These are phyloP conservation scores for Meteorus cinctellus DNA, from an alignment of 2,888 invertebrate genomes.

Conservation along the genomic window DNA sequence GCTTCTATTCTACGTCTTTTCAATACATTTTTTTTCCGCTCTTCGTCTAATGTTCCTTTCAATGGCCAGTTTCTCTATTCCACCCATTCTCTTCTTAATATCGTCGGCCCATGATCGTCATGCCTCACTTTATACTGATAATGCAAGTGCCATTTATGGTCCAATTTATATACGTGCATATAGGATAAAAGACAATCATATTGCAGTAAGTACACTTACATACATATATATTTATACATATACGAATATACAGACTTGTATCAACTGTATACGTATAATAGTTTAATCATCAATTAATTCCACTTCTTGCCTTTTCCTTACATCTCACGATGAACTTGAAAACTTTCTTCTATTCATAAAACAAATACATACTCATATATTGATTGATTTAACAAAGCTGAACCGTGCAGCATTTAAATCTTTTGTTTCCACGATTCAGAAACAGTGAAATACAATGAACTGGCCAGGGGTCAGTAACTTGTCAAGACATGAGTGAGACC, in stretches of 20 bases:
- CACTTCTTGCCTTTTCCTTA: too few relatives aligned
- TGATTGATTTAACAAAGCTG: background rate
- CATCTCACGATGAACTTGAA: too few relatives aligned
- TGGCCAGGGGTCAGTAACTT: constrained; percentile 73
- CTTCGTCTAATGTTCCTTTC: constrained; percentile 45
- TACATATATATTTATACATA: background rate
- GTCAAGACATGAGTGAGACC: constrained; percentile 41
- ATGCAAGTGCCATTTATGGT: too few relatives aligned
- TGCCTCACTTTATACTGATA: too few relatives aligned
- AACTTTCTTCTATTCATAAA: too few relatives aligned
- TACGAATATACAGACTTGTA: too few relatives aligned
- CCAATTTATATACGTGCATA: too few relatives aligned
- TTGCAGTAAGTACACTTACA: background rate
- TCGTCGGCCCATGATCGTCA: background rate
- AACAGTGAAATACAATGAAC: constrained; percentile 66
- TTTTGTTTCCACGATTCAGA: constrained; percentile 61
- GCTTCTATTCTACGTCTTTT: constrained; percentile 52
- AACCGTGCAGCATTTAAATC: background rate
- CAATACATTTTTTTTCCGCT: constrained; percentile 44
- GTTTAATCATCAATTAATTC: too few relatives aligned
- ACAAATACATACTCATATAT: background rate
- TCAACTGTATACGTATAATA: too few relatives aligned
- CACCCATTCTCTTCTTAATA: background rate
- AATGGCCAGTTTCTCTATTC: constrained; percentile 28
- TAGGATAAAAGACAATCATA: too few relatives aligned